These are phyloP conservation scores for Aradus depressus DNA, from an alignment of 2,888 invertebrate species.

Conservation along the genomic window DNA sequence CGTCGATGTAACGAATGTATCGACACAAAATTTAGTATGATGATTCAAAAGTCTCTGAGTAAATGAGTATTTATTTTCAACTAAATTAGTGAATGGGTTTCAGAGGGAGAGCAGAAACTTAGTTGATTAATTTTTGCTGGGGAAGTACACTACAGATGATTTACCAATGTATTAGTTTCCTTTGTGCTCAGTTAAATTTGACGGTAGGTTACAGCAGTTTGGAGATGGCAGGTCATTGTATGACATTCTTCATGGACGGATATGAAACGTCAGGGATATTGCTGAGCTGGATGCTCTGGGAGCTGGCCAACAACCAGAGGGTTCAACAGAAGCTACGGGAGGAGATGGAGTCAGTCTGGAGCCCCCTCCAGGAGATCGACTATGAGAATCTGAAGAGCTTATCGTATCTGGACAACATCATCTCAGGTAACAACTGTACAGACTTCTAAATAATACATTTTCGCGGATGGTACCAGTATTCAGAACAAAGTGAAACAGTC, in stretches of 20 bases:
- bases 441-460: not conserved
- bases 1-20: too few relatives aligned
- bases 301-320: slow-evolving; percentile 8
- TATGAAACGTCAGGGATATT: slow-evolving; percentile 20
- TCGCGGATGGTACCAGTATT: not conserved
- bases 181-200: not conserved
- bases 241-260: slow-evolving; percentile 24
- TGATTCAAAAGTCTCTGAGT: too few relatives aligned
- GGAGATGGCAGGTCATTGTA: slow-evolving; percentile 22
- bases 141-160: too few relatives aligned
- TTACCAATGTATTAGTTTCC: too few relatives aligned
- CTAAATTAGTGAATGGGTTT: too few relatives aligned
- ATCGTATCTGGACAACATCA: slow-evolving; percentile 9
- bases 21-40: too few relatives aligned
- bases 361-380: slow-evolving; percentile 1
- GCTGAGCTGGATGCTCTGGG: slow-evolving; percentile 15
- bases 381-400: not conserved
- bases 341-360: slow-evolving; percentile 6
- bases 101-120: too few relatives aligned
- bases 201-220: slow-evolving; percentile 9
- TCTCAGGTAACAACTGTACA: slow-evolving; percentile 11
- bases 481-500: too few relatives aligned
- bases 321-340: slow-evolving; percentile 13
- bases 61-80: too few relatives aligned
- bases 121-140: too few relatives aligned